A percentile compares a stretch with the other conserved stretches of the same genome.
Evolutionary conservation across 2,113 vertebrate species (phyloP).

Genomic region (Emydura subglobosa): DNA sequence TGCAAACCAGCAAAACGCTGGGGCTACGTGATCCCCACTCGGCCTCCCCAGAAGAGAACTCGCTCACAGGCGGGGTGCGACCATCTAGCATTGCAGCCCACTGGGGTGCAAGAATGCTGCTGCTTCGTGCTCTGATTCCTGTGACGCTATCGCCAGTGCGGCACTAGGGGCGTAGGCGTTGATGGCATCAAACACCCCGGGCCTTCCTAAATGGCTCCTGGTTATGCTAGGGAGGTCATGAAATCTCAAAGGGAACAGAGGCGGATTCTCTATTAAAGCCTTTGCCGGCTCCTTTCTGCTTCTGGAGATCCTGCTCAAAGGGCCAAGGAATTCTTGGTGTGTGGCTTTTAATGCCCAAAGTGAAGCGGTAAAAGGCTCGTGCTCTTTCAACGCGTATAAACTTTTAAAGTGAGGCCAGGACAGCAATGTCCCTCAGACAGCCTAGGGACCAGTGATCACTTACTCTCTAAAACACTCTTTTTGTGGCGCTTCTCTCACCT

Average conservation of each 20-base stretch:
- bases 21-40: neutral
- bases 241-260: neutral
- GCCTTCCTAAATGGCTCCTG: neutral
- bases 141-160: too few species aligned
- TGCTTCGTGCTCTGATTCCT: neutral
- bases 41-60: too few species aligned
- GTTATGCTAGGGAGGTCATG: neutral
- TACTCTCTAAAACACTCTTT: neutral
- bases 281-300: neutral
- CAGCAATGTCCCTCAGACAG: neutral
- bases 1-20: rapidly evolving
- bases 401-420: neutral
- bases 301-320: neutral
- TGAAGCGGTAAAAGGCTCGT: neutral
- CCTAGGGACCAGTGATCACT: neutral
- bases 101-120: neutral
- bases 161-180: neutral
- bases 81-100: neutral
- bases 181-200: neutral
- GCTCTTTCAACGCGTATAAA: neutral
- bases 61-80: neutral
- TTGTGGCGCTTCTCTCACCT: neutral
- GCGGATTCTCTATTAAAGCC: neutral
- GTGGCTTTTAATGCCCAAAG: neutral
- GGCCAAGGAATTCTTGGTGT: neutral